Base-by-base conservation (phyloP, 2,888 invertebrate genomes). In the Emmelina monodactyla region DNA sequence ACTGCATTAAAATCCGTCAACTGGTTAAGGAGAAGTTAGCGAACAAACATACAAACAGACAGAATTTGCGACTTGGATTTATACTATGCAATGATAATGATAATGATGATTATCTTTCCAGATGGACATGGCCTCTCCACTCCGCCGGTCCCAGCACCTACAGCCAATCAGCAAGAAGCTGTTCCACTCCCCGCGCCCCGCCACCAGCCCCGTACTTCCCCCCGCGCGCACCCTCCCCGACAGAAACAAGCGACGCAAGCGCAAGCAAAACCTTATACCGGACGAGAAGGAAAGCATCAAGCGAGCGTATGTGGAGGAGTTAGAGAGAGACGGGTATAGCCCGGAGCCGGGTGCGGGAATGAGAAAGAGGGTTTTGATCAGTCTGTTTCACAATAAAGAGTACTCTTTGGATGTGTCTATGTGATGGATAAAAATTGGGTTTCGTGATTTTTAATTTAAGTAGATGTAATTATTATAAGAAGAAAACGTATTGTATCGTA, bases 81-180 rank as follows among this genome's bases (percentile, higher is more conserved):
- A n/a, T n/a, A n/a, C n/a, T n/a, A n/a, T n/a, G n/a, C n/a, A n/a
- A n/a, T n/a, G n/a, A n/a, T 36, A 25, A 41, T 14, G 40, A 32
- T 31, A 31, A 30, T 25, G 9, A 19, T 9, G 19, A 7, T 39
- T 40, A 44, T n/a, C 34, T 46, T 51, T 49, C 2, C 61, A 73
- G 72, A 70, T 69, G 64, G 69, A 68, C 44, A 65, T 61, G 2
- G 64, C 65, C 33, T 76, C 75, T 0, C 73, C 73, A 25, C 44
- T 69, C 16, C 58, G 68, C 38, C 68, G 65, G 40, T 58, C 47
- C 35, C 56, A 54, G n/a, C 58, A 47, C 35, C 44, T 62, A 9
- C 61, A 58, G 39, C 62, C 62, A 38, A 58, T 76, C 44, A 65
- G 52, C 37, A 75, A 73, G 49, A 75, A 70, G 43, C 57, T 75